These are phyloP conservation scores for Ptychoptera albimana DNA, from an alignment of 2,888 invertebrate species.

Conservation along the genomic window DNA sequence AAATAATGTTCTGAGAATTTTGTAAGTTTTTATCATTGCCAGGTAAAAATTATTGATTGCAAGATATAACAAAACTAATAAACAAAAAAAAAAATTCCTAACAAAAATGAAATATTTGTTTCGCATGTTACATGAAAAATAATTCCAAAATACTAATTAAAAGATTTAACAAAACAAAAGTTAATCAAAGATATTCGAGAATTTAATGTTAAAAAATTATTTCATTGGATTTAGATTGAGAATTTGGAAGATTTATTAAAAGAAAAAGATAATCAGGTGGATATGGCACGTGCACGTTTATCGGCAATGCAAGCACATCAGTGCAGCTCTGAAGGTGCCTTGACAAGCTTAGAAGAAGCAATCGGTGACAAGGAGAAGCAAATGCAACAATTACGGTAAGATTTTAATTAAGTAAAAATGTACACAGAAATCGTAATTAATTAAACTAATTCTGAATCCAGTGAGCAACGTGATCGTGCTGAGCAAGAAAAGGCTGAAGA, in stretches of 20 bases:
- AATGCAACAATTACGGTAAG: conserved; percentile 60
- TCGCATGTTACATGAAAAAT: too few species aligned
- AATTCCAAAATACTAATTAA: too few species aligned
- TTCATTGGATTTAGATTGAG: conserved; percentile 60
- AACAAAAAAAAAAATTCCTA: too few species aligned
- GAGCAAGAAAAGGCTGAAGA: conserved; percentile 95
- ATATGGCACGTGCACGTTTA: conserved; percentile 78
- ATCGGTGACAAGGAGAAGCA: conserved; percentile 95
- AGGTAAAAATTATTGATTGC: too few species aligned
- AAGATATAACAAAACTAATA: too few species aligned
- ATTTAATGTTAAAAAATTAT: too few species aligned
- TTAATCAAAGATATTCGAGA: too few species aligned
- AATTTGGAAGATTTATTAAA: conserved; percentile 91
- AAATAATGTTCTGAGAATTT: too few species aligned
- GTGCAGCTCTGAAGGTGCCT: conserved; percentile 82
- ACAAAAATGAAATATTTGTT: too few species aligned
- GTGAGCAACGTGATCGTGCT: conserved; percentile 83
- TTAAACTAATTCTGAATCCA: background rate
- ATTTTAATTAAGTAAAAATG: background rate
- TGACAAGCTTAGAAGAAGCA: conserved; percentile 86
- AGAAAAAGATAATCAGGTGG: conserved; percentile 96
- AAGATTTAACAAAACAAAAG: too few species aligned
- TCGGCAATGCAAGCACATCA: conserved; percentile 92
- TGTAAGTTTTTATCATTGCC: too few species aligned
- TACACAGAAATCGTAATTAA: too few species aligned